A percentile compares a stretch with the other conserved stretches of the same genome.
Evolutionary conservation across 2,797 vertebrate genomes (phyloP).

Genomic region (Diceros bicornis): DNA sequence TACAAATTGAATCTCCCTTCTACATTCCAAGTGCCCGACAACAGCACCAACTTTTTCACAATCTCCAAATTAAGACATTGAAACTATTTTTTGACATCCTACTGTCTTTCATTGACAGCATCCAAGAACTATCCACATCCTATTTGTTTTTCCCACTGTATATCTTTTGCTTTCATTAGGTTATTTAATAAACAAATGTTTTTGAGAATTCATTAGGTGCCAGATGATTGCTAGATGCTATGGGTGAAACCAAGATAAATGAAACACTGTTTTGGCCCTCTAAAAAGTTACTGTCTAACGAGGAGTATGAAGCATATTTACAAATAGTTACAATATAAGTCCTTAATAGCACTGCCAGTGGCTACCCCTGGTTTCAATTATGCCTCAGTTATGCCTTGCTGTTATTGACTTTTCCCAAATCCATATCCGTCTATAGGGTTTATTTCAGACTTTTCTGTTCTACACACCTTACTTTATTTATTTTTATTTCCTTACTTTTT

Average conservation of each 20-base stretch:
- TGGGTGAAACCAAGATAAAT: background rate
- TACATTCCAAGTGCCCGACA: background rate
- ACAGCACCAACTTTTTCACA: background rate
- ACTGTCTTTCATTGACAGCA: constrained; percentile 12
- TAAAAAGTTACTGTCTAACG: background rate
- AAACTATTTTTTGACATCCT: background rate
- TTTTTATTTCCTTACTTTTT: constrained; percentile 40
- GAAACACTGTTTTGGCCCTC: constrained; percentile 4
- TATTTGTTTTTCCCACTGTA: background rate
- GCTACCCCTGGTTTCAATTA: background rate
- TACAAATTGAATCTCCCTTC: constrained; percentile 21
- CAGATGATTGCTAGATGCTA: background rate
- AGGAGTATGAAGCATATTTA: background rate
- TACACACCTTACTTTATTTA: background rate
- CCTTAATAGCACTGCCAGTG: background rate
- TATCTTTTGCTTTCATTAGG: background rate
- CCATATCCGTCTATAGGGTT: background rate
- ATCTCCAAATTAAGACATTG: constrained; percentile 9
- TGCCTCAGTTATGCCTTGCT: background rate
- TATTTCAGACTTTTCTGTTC: constrained; percentile 42
- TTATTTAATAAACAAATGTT: constrained; percentile 12
- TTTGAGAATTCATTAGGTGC: background rate
- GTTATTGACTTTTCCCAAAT: constrained; percentile 32
- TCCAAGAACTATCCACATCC: constrained; percentile 34
- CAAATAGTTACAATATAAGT: background rate